Conservation (phyloP, 1,140 invertebrate species). For the Camponotus pennsylvanicus region DNA sequence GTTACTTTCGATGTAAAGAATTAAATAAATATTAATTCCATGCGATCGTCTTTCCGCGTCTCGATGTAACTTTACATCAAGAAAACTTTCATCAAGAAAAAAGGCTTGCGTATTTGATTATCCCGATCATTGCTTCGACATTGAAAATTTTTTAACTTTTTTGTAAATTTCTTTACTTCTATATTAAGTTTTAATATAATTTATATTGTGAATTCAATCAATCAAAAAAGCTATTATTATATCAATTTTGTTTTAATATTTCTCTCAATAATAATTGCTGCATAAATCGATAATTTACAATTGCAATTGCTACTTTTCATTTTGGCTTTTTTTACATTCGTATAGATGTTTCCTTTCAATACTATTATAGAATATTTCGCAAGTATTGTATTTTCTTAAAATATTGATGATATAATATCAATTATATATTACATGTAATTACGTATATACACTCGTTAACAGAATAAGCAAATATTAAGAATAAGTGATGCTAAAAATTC, state of each 20-base stretch:
- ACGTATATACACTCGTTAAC: background rate
- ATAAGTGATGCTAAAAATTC: conserved; percentile 19
- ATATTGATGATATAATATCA: background rate
- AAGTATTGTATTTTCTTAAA: conserved; percentile 10
- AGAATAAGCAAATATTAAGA: background rate
- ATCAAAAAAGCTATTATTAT: background rate
- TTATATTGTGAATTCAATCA: background rate
- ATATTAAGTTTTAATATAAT: background rate
- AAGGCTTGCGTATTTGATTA: conserved; percentile 35
- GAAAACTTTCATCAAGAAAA: conserved; percentile 55
- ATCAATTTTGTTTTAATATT: background rate
- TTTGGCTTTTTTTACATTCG: background rate
- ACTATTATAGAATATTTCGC: background rate
- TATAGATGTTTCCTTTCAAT: background rate
- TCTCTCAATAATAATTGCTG: background rate
- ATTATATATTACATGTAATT: conserved; percentile 4
- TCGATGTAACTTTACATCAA: conserved; percentile 15
- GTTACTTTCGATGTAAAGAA: conserved; percentile 41
- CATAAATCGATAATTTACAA: background rate
- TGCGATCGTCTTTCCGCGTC: conserved; percentile 2
- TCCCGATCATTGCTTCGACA: conserved; percentile 11
- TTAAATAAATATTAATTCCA: conserved; percentile 13
- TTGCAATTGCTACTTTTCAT: background rate
- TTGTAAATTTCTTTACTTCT: background rate
- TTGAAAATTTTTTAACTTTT: background rate